Evolutionary conservation across 1,140 invertebrate genomes (phyloP).

Genomic region (Phortica variegata): DNA sequence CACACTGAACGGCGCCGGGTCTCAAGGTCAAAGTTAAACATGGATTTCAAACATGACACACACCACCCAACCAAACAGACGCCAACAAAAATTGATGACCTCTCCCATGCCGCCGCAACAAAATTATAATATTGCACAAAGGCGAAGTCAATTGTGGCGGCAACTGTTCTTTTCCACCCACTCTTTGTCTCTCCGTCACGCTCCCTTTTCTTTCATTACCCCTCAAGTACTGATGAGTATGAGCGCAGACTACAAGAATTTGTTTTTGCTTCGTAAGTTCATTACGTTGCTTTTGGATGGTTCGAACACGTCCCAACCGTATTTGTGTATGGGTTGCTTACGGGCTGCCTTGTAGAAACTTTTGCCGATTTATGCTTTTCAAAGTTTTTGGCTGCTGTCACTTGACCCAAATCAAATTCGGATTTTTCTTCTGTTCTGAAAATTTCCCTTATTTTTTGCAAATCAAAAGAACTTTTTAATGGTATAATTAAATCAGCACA

Average conservation of each 20-base stretch:
- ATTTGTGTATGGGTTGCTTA: slow-evolving; percentile 2
- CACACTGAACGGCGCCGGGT: no score
- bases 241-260: no score
- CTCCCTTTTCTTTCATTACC: no score
- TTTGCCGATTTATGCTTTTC: slow-evolving; percentile 6
- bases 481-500: slow-evolving; percentile 17
- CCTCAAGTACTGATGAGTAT: no score
- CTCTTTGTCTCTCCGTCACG: no score
- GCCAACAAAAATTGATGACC: no score
- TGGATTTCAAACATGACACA: slow-evolving; percentile 25
- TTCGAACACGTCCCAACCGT: no score
- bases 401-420: slow-evolving; percentile 36
- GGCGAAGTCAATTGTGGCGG: slow-evolving; percentile 5
- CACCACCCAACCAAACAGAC: no score
- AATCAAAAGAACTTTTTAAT: slow-evolving; percentile 20
- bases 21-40: slow-evolving; percentile 46
- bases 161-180: no score
- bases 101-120: no score
- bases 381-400: slow-evolving; percentile 10
- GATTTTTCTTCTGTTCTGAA: background rate
- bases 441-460: background rate
- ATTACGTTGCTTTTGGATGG: no score
- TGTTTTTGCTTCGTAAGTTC: no score
- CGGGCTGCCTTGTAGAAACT: background rate
- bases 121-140: background rate